These are phyloP conservation scores for Lacanobia wlatinum DNA, from an alignment of 2,888 invertebrate species.

Conservation along the genomic window DNA sequence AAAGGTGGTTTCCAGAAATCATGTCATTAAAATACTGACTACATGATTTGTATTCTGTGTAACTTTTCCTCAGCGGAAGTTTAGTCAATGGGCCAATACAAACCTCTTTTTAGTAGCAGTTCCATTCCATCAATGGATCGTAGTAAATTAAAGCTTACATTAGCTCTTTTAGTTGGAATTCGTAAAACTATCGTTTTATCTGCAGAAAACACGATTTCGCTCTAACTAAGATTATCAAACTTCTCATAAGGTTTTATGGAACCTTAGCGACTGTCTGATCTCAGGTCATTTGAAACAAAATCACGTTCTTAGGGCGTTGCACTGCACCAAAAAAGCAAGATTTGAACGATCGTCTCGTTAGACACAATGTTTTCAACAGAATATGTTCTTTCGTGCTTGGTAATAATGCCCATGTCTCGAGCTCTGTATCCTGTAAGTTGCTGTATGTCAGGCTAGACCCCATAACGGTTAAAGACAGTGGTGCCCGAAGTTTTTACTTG, in stretches of 20 bases:
- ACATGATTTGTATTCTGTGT: constrained; percentile 17
- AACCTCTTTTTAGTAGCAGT: constrained; percentile 2
- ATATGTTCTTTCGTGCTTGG: constrained; percentile 43
- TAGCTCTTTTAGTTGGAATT: neutral
- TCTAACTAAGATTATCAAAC: constrained; percentile 37
- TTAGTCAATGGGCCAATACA: constrained; percentile 1
- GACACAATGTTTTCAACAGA: constrained; percentile 25
- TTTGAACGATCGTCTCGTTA: constrained; percentile 49
- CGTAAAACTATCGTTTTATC: neutral
- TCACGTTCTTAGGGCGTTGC: constrained; percentile 54
- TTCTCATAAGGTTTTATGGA: constrained; percentile 29
- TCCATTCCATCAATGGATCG: neutral
- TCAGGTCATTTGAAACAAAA: constrained; percentile 39
- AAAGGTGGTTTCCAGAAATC: constrained; percentile 1
- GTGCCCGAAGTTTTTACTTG: no score
- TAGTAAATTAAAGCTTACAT: neutral
- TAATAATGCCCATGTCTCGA: constrained; percentile 47
- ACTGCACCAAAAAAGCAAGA: constrained; percentile 58
- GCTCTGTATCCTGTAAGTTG: constrained; percentile 49
- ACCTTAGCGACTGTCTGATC: constrained; percentile 39
- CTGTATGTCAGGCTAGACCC: constrained; percentile 60
- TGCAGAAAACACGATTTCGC: constrained; percentile 16
- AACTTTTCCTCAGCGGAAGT: constrained; percentile 10
- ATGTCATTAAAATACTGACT: neutral
- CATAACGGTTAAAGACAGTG: constrained; percentile 72